Evolutionary conservation across 2,888 invertebrate genomes (phyloP).

Genomic region (Silvanus unidentatus): DNA sequence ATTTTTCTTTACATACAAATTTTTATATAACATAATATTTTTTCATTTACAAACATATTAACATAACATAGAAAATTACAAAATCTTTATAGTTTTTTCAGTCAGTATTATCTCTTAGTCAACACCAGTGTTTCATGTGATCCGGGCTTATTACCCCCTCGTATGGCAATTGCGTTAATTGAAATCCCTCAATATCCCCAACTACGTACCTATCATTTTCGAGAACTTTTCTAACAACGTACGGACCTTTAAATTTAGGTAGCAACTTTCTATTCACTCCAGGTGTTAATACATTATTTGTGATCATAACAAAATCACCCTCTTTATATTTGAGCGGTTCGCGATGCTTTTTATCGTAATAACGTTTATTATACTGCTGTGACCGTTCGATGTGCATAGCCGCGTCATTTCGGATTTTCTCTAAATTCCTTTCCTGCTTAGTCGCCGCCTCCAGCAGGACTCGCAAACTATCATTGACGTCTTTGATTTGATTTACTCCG

Average conservation of each 20-base stretch:
- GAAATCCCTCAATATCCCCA: constrained; percentile 17
- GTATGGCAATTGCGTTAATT: constrained; percentile 17
- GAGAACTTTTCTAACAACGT: constrained; percentile 20
- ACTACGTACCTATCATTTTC: constrained; percentile 24
- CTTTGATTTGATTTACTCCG: constrained; percentile 25
- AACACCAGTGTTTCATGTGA: constrained; percentile 7
- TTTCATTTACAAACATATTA: too few species aligned
- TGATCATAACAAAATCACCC: constrained; percentile 21
- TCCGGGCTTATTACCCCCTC: constrained; percentile 14
- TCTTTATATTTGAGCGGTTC: constrained; percentile 10
- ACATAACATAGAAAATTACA: neutral
- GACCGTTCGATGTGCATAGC: neutral
- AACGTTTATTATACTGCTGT: neutral
- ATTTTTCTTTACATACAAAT: neutral
- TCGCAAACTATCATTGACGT: constrained; percentile 17
- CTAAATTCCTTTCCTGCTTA: constrained; percentile 3
- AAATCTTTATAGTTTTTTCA: neutral
- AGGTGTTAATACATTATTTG: constrained; percentile 17
- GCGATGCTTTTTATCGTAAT: constrained; percentile 16
- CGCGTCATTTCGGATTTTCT: constrained; percentile 3
- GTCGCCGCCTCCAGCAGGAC: constrained; percentile 12
- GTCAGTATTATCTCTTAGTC: neutral
- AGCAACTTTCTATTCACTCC: constrained; percentile 22
- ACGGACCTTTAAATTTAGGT: constrained; percentile 23
- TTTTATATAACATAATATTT: neutral